phyloP scores from a whole-genome alignment of 2,113 vertebrate species.

The Bos taurus region ARS-UCD2.0 NC_037335.1:19817001-19817500 shows the following conservation, averaged over 20 bases:
- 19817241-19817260: background rate
- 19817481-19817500: rapidly evolving
- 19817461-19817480: background rate
- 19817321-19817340: background rate
- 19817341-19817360: background rate
- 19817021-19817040: background rate
- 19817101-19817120: background rate
- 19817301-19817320: background rate
- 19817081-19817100: background rate
- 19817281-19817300: rapidly evolving
- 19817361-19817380: background rate
- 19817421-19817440: background rate
- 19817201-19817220: slow-evolving; percentile 72
- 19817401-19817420: background rate
- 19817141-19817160: background rate
- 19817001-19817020: background rate
- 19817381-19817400: background rate
- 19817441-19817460: slow-evolving; percentile 67
- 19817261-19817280: rapidly evolving
- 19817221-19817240: slow-evolving; percentile 78
- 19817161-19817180: background rate
- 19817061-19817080: background rate
- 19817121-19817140: background rate
- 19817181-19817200: slow-evolving; percentile 45
- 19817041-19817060: background rate